Conservation (phyloP, 2,888 invertebrate species). For the Pammene aurita region DNA sequence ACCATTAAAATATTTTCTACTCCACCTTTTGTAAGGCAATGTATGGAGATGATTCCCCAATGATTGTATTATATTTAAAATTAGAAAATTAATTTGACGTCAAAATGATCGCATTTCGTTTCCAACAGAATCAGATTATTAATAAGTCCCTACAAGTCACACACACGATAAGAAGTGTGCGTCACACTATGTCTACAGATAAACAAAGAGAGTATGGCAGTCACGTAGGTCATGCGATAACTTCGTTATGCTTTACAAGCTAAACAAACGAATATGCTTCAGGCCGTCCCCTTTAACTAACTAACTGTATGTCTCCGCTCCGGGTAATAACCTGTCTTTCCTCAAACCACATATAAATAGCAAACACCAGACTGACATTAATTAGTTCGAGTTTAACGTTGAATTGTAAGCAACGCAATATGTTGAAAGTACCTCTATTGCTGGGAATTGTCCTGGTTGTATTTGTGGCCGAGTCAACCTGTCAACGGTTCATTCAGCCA, state of each 20-base stretch:
- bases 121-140: not conserved
- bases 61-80: too few species aligned
- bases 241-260: not conserved
- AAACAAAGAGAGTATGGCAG: slow-evolving; percentile 16
- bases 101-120: not conserved
- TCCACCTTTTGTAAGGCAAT: too few species aligned
- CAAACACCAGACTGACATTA: not conserved
- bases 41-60: too few species aligned
- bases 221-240: slow-evolving; percentile 19
- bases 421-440: slow-evolving; percentile 45
- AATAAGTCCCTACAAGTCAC: not conserved
- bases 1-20: too few species aligned
- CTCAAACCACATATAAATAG: slow-evolving; percentile 44
- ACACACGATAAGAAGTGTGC: not conserved
- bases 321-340: slow-evolving; percentile 46
- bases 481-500: slow-evolving; percentile 49
- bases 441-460: slow-evolving; percentile 45
- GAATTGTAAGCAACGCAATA: slow-evolving; percentile 38
- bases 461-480: slow-evolving; percentile 48
- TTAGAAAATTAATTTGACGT: too few species aligned
- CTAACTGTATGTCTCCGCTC: not conserved
- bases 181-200: slow-evolving; percentile 17
- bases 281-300: slow-evolving; percentile 33
- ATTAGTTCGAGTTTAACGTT: slow-evolving; percentile 27
- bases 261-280: slow-evolving; percentile 19